phyloP scores from a whole-genome alignment of 2,888 invertebrate species.

The Microplitis manilae region DNA sequence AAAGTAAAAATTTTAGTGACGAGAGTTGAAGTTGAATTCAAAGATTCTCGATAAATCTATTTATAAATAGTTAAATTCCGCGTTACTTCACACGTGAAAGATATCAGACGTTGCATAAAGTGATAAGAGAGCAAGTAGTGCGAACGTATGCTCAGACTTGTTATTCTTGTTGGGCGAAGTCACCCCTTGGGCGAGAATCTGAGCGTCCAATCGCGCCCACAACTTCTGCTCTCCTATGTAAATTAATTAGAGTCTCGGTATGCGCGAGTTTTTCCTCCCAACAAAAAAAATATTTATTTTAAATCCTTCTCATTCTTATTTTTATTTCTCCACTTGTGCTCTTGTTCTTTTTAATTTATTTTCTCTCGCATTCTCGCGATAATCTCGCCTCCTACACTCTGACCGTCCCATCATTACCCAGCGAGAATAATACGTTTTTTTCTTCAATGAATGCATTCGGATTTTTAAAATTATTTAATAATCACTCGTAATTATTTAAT shows the following conservation, averaged over 20 bases:
- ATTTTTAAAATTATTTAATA: background rate
- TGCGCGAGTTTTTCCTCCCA: slow-evolving; percentile 60
- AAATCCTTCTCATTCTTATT: background rate
- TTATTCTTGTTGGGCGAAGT: background rate
- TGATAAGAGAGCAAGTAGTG: slow-evolving; percentile 16
- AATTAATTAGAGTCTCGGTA: slow-evolving; percentile 66
- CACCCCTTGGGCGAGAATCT: slow-evolving; percentile 26
- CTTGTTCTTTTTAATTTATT: slow-evolving; percentile 9
- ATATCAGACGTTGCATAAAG: background rate
- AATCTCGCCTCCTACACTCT: background rate
- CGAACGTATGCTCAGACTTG: background rate
- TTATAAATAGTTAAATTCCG: slow-evolving; percentile 13
- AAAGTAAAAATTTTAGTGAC: no score
- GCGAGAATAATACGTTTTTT: background rate
- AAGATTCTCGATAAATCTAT: no score
- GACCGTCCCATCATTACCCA: background rate
- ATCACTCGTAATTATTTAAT: background rate
- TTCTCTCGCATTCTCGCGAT: background rate
- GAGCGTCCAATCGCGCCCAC: slow-evolving; percentile 35
- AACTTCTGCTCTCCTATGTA: slow-evolving; percentile 59
- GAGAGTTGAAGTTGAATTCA: no score
- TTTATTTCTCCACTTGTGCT: slow-evolving; percentile 11
- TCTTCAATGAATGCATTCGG: background rate
- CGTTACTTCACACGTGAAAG: background rate
- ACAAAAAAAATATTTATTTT: no score